These are phyloP conservation scores for Clistopyga incitator DNA, from an alignment of 2,888 invertebrate genomes.

Conservation along the genomic window DNA sequence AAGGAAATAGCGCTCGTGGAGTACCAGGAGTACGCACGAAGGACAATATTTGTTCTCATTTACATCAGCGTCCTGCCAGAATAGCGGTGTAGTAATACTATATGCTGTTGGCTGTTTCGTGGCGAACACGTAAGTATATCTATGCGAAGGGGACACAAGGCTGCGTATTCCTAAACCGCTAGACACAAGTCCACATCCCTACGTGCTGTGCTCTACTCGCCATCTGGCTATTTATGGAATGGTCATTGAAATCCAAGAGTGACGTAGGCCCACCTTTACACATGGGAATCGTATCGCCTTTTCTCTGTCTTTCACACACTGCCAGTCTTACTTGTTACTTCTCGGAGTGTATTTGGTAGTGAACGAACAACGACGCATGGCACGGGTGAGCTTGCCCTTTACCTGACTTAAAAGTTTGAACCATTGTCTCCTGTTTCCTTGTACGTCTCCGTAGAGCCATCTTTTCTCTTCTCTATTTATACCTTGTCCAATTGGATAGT, in stretches of 20 bases:
- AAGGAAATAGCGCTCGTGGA: slow-evolving; percentile 76
- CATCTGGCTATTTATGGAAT: slow-evolving; percentile 80
- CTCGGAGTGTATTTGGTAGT: slow-evolving; percentile 43
- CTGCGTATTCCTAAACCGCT: slow-evolving; percentile 52
- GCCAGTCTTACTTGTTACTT: not conserved
- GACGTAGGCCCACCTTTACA: slow-evolving; percentile 67
- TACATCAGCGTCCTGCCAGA: slow-evolving; percentile 81
- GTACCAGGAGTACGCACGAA: slow-evolving; percentile 62
- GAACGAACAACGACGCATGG: slow-evolving; percentile 44
- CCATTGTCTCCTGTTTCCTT: slow-evolving; percentile 13
- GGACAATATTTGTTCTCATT: slow-evolving; percentile 82
- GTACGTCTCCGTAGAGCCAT: not conserved
- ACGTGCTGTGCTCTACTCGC: slow-evolving; percentile 49
- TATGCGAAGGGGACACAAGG: slow-evolving; percentile 40
- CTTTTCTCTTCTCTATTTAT: slow-evolving; percentile 21
- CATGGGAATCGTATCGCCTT: slow-evolving; percentile 2
- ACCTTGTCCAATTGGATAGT: slow-evolving; percentile 31
- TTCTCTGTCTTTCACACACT: slow-evolving; percentile 6
- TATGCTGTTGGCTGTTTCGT: slow-evolving; percentile 48
- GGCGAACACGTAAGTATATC: slow-evolving; percentile 11
- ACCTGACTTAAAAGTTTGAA: not conserved
- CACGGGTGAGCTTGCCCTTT: slow-evolving; percentile 44
- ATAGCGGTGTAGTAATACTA: slow-evolving; percentile 65
- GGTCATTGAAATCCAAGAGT: slow-evolving; percentile 81
- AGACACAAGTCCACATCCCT: slow-evolving; percentile 43